Conservation (phyloP, 2,888 invertebrate species). For the Epiblema foenella region DNA sequence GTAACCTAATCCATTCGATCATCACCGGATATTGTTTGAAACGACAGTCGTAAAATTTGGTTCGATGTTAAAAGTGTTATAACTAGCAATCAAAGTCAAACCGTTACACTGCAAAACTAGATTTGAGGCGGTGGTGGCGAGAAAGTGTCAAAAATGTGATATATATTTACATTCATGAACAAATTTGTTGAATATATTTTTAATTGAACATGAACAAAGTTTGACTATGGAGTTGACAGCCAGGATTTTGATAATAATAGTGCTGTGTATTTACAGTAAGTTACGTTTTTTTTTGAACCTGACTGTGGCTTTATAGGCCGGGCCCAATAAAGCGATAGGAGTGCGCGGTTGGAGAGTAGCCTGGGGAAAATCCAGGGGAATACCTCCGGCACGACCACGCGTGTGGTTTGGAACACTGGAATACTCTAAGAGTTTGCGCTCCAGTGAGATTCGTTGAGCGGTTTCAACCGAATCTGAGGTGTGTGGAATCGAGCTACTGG, state of each 20-base stretch:
- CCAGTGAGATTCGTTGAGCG: too few relatives aligned
- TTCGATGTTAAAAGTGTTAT: background rate
- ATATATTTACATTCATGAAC: too few relatives aligned
- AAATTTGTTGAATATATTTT: background rate
- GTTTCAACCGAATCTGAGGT: too few relatives aligned
- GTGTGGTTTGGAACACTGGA: too few relatives aligned
- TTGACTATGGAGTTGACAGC: background rate
- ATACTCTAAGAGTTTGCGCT: too few relatives aligned
- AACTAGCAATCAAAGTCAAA: background rate
- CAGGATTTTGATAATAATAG: background rate
- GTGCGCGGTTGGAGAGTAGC: too few relatives aligned
- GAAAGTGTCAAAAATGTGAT: background rate
- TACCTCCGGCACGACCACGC: too few relatives aligned
- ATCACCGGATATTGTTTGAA: slow-evolving; percentile 2
- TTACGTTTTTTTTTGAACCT: too few relatives aligned
- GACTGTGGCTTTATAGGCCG: too few relatives aligned
- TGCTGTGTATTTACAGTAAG: background rate
- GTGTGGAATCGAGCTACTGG: too few relatives aligned
- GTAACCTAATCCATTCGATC: background rate
- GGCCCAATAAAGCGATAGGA: too few relatives aligned
- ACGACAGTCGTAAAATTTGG: slow-evolving; percentile 1
- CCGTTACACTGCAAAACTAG: background rate
- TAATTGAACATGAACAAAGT: background rate
- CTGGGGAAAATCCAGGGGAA: too few relatives aligned
- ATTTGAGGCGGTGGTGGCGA: background rate